Conservation (phyloP, 2,113 vertebrate species). For the Hippolais icterina region DNA sequence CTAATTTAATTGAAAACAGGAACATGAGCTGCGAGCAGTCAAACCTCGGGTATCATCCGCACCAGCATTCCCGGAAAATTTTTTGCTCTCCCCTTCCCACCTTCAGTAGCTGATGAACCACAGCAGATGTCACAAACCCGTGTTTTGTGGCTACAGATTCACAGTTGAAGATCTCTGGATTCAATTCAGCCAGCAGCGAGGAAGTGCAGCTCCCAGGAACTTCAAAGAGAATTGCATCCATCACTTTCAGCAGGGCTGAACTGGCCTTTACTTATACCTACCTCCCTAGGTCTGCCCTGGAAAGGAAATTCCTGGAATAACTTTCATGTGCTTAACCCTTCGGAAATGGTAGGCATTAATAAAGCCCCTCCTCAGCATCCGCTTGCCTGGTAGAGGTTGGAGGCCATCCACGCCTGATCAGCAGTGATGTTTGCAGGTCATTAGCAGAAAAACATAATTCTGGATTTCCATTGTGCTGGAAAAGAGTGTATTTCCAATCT, state of each 20-base stretch:
- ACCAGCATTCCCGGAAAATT: not conserved
- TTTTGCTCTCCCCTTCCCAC: conserved; percentile 10
- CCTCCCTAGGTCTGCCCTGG: conserved; percentile 34
- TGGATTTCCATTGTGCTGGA: conserved; percentile 1
- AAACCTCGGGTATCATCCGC: rapidly evolving
- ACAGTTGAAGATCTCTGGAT: conserved; percentile 18
- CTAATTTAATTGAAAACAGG: conserved; percentile 61
- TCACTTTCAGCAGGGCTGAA: conserved; percentile 5
- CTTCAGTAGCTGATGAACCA: conserved; percentile 7
- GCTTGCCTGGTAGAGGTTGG: conserved; percentile 38
- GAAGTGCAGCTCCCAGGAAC: conserved; percentile 40
- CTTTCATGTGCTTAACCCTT: conserved; percentile 49
- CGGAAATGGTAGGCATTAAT: conserved; percentile 56
- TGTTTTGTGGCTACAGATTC: not conserved
- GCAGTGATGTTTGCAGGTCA: not conserved
- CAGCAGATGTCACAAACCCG: not conserved
- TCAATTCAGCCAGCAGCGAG: conserved; percentile 12
- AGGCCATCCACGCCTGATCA: not conserved
- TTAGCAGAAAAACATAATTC: conserved; percentile 15
- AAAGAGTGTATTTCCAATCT: conserved; percentile 28
- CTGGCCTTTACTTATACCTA: conserved; percentile 39
- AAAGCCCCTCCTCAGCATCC: conserved; percentile 37
- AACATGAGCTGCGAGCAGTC: not conserved
- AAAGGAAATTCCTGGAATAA: conserved; percentile 68
- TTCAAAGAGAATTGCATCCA: conserved; percentile 35